Percentiles rank a stretch among this genome's conserved stretches.
Conservation (phyloP, 2,888 invertebrate genomes). For the Sphaeridia pumilis region DNA sequence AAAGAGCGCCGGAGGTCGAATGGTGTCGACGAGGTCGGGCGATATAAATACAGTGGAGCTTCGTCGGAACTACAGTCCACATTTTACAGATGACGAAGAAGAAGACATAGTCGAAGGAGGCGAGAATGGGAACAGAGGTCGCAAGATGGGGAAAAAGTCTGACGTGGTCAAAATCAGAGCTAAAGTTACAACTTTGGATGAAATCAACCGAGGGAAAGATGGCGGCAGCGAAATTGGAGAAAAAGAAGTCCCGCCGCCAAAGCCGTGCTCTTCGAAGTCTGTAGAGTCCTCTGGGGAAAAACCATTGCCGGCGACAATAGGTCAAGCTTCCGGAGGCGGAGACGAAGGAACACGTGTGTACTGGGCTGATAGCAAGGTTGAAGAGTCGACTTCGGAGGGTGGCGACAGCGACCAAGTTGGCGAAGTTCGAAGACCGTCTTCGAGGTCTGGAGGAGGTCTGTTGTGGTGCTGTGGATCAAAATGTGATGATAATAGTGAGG, state of each 20-base stretch:
- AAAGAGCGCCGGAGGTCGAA: no score
- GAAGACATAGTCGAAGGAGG: slow-evolving; percentile 15
- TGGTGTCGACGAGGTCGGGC: neutral
- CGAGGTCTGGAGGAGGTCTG: slow-evolving; percentile 16
- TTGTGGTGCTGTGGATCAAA: slow-evolving; percentile 18
- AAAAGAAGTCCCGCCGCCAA: neutral
- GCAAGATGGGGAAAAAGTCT: neutral
- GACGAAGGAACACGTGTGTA: neutral
- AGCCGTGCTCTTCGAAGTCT: neutral
- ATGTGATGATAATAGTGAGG: slow-evolving; percentile 9
- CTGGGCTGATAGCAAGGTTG: neutral
- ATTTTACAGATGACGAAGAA: slow-evolving; percentile 19
- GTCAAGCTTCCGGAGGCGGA: neutral
- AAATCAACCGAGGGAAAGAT: no score
- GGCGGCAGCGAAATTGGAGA: neutral
- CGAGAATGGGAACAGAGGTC: neutral
- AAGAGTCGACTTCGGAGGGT: slow-evolving; percentile 16
- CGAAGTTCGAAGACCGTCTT: slow-evolving; percentile 7
- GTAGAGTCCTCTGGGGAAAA: no score
- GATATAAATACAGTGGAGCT: neutral
- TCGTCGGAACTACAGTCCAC: slow-evolving; percentile 17
- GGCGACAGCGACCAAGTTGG: slow-evolving; percentile 20
- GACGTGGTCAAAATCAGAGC: slow-evolving; percentile 26
- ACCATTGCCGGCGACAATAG: neutral
- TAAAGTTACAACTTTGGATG: slow-evolving; percentile 35